Conservation (phyloP, 2,797 vertebrate species). For the Acanthis flammea region DNA sequence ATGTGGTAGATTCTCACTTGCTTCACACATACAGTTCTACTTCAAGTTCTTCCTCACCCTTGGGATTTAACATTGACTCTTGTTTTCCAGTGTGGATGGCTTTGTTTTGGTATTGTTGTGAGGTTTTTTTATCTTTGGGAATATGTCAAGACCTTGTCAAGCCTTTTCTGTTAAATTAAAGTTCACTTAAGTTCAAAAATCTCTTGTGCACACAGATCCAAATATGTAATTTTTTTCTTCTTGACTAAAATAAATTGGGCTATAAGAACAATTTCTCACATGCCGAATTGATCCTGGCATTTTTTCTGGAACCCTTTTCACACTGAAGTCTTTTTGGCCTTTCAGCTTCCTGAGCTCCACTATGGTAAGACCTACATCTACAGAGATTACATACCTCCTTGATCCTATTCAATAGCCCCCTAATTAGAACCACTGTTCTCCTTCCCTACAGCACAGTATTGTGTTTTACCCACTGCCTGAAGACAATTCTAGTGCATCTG, state of each 20-base stretch:
- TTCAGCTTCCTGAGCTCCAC: background rate
- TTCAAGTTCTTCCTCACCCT: background rate
- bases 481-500: background rate
- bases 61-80: background rate
- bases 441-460: background rate
- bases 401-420: background rate
- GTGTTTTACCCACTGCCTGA: background rate
- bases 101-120: background rate
- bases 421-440: background rate
- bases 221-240: background rate
- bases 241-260: background rate
- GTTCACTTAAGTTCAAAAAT: background rate
- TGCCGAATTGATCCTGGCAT: rapidly evolving
- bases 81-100: background rate
- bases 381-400: background rate
- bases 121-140: background rate
- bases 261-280: background rate
- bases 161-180: background rate
- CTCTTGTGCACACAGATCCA: background rate
- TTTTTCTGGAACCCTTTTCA: background rate
- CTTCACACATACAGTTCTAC: background rate
- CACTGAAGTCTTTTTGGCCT: background rate
- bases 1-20: background rate
- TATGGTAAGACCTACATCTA: background rate
- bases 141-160: background rate